phyloP scores from a whole-genome alignment of 2,888 invertebrate genomes.

The Brachynemurus nebulosus region DNA sequence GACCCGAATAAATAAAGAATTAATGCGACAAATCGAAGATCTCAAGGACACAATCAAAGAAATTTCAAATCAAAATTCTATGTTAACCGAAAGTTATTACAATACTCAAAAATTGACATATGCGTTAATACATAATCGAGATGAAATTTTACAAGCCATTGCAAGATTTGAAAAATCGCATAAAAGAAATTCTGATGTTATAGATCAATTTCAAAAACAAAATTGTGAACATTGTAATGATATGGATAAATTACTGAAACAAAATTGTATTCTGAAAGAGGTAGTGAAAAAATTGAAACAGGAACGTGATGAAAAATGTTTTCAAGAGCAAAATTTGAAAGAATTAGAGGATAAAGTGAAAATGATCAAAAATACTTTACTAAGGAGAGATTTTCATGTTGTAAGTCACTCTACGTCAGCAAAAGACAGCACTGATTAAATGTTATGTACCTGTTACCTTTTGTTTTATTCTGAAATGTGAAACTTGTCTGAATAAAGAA shows the following conservation, averaged over 20 bases:
- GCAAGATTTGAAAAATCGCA: not conserved
- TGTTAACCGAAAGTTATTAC: not conserved
- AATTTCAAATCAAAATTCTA: not conserved
- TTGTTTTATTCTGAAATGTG: too few relatives aligned
- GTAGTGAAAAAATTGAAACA: not conserved
- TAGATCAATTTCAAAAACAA: not conserved
- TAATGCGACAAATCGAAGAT: not conserved
- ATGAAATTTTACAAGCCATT: not conserved
- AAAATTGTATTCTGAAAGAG: not conserved
- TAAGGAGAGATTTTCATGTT: too few relatives aligned
- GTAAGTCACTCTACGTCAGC: too few relatives aligned
- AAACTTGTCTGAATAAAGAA: too few relatives aligned
- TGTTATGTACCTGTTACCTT: too few relatives aligned
- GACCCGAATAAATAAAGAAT: not conserved
- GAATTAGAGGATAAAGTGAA: too few relatives aligned
- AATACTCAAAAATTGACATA: not conserved
- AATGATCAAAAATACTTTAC: too few relatives aligned
- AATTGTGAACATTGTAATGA: not conserved
- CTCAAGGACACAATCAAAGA: not conserved
- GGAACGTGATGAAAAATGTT: not conserved
- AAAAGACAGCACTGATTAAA: too few relatives aligned
- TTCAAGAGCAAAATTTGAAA: too few relatives aligned
- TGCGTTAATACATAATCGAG: not conserved
- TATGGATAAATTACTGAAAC: not conserved
- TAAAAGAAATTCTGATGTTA: too few relatives aligned